These are phyloP conservation scores for Melanchra persicariae DNA, from an alignment of 2,888 invertebrate species.

Conservation along the genomic window DNA sequence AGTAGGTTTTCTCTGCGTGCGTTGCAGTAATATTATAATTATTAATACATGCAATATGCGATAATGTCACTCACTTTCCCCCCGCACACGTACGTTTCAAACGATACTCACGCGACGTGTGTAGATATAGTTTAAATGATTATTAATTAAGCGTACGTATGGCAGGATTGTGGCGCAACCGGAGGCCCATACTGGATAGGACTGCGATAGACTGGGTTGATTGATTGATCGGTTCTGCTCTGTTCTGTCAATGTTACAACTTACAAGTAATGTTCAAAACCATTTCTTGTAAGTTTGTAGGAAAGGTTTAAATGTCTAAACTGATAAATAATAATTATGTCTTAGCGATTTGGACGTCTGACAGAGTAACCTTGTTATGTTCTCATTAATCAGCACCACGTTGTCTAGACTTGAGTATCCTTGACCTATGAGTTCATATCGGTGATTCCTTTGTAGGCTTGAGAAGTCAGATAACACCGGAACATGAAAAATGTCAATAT, in stretches of 20 bases:
- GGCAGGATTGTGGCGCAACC: constrained; percentile 28
- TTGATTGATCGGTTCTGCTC: neutral
- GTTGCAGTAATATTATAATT: constrained; percentile 44
- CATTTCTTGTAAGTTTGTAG: neutral
- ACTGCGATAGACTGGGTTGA: neutral
- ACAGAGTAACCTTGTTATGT: neutral
- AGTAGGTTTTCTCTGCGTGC: constrained; percentile 41
- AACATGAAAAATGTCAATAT: neutral
- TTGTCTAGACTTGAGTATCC: neutral
- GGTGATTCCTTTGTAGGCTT: neutral
- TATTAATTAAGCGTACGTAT: constrained; percentile 45
- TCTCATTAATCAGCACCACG: neutral
- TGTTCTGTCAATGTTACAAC: constrained; percentile 2
- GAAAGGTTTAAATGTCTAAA: neutral
- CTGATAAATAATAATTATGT: neutral
- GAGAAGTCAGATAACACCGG: neutral
- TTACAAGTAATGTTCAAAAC: neutral
- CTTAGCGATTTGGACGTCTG: neutral
- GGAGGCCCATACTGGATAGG: neutral
- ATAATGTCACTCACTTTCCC: constrained; percentile 62
- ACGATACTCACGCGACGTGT: constrained; percentile 51
- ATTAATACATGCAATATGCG: constrained; percentile 41
- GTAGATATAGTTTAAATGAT: constrained; percentile 41
- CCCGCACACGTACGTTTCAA: constrained; percentile 46
- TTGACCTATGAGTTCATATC: constrained; percentile 15